Conservation (phyloP, 2,888 invertebrate species). For the Lasiommata megera region DNA sequence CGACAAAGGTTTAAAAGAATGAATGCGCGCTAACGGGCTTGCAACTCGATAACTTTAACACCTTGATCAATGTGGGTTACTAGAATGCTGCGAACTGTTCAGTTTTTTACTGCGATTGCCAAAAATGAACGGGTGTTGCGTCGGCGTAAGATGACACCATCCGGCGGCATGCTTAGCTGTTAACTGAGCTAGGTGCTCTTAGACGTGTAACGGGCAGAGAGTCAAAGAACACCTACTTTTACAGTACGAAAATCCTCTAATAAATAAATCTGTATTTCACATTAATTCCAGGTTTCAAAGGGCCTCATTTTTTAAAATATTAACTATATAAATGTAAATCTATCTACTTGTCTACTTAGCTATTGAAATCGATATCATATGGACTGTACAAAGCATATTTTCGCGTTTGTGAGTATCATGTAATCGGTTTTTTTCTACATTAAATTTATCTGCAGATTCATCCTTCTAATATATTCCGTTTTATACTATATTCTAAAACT, state of each 20-base stretch:
- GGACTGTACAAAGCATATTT: too few relatives aligned
- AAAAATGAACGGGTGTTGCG: slow-evolving; percentile 63
- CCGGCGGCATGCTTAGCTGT: slow-evolving; percentile 44
- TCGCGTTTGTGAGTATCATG: too few relatives aligned
- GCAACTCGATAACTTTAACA: slow-evolving; percentile 76
- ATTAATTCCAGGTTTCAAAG: too few relatives aligned
- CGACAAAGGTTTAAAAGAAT: slow-evolving; percentile 56
- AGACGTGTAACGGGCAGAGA: slow-evolving; percentile 1
- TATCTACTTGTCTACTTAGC: too few relatives aligned
- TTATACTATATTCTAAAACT: too few relatives aligned
- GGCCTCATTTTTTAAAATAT: too few relatives aligned
- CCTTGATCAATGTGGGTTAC: slow-evolving; percentile 80
- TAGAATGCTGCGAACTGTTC: slow-evolving; percentile 55
- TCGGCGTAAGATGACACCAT: slow-evolving; percentile 64
- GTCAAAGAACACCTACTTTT: too few relatives aligned
- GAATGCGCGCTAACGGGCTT: slow-evolving; percentile 65
- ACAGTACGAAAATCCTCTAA: background rate
- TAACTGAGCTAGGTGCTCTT: slow-evolving; percentile 14
- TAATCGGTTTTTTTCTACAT: too few relatives aligned
- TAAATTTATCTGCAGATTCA: too few relatives aligned
- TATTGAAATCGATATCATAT: too few relatives aligned
- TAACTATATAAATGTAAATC: too few relatives aligned
- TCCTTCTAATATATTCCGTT: too few relatives aligned
- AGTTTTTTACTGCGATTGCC: slow-evolving; percentile 60
- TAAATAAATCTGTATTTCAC: background rate